Conservation (phyloP, 1,140 invertebrate genomes). For the Sitodiplosis mosellana region DNA sequence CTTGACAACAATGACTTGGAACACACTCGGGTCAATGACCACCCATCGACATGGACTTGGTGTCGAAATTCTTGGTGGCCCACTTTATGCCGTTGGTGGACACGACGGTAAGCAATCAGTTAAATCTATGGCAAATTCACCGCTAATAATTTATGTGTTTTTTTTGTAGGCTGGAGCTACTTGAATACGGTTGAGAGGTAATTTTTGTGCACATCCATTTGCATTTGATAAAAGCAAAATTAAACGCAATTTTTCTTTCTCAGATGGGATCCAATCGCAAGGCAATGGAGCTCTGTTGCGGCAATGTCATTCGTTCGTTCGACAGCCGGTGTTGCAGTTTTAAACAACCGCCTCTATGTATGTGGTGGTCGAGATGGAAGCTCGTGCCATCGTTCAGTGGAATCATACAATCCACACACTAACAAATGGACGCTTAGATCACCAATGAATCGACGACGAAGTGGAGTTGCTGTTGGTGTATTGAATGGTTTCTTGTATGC, state of each 20-base stretch:
- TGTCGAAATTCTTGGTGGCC: slow-evolving; percentile 70
- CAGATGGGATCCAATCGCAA: slow-evolving; percentile 69
- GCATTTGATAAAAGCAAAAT: background rate
- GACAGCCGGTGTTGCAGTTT: slow-evolving; percentile 75
- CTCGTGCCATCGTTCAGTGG: slow-evolving; percentile 77
- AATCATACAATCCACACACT: slow-evolving; percentile 80
- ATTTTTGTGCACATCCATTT: background rate
- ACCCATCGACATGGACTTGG: slow-evolving; percentile 83
- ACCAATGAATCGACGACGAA: slow-evolving; percentile 72
- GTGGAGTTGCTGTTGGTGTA: slow-evolving; percentile 71
- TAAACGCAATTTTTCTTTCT: slow-evolving; percentile 4
- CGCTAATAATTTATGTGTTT: too few relatives aligned
- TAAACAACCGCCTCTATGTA: slow-evolving; percentile 72
- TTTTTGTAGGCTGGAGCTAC: slow-evolving; percentile 92
- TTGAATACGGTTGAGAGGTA: slow-evolving; percentile 75
- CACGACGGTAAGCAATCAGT: too few relatives aligned
- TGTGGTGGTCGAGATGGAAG: slow-evolving; percentile 85
- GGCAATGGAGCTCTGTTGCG: slow-evolving; percentile 73
- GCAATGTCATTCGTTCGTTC: slow-evolving; percentile 72
- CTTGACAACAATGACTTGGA: slow-evolving; percentile 60
- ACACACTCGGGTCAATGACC: slow-evolving; percentile 65
- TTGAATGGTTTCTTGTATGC: slow-evolving; percentile 69
- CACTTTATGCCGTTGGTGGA: slow-evolving; percentile 85
- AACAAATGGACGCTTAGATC: slow-evolving; percentile 77
- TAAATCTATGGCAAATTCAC: too few relatives aligned